Conservation (phyloP, 2,113 vertebrate species). For the Condylura cristata region DNA sequence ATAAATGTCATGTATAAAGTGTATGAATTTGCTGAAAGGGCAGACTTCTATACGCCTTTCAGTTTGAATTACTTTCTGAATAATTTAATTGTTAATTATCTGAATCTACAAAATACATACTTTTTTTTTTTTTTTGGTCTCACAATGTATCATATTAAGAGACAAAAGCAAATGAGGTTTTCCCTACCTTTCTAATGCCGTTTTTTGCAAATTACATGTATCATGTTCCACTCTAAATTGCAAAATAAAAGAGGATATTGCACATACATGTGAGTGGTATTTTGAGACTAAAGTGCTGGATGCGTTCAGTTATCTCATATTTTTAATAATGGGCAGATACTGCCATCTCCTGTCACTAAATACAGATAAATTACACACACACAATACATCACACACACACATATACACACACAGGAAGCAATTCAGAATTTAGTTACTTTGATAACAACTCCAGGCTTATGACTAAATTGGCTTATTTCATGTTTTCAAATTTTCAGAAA, state of each 20-base stretch:
- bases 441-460: neutral
- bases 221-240: neutral
- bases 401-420: neutral
- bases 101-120: neutral
- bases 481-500: neutral
- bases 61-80: neutral
- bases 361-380: neutral
- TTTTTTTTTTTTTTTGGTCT: fast-evolving
- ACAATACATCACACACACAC: neutral
- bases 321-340: conserved; percentile 50
- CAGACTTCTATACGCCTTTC: neutral
- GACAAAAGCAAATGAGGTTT: neutral
- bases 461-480: neutral
- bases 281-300: neutral
- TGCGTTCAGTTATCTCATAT: neutral
- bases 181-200: neutral
- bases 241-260: neutral
- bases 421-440: neutral
- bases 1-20: fast-evolving
- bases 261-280: neutral
- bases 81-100: neutral
- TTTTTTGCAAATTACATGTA: neutral
- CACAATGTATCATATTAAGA: neutral
- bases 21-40: neutral
- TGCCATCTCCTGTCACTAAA: conserved; percentile 70